A percentile compares a stretch with the other conserved stretches of the same genome.
Conservation (phyloP, 2,888 invertebrate genomes). For the Meiosimyza decipiens region DNA sequence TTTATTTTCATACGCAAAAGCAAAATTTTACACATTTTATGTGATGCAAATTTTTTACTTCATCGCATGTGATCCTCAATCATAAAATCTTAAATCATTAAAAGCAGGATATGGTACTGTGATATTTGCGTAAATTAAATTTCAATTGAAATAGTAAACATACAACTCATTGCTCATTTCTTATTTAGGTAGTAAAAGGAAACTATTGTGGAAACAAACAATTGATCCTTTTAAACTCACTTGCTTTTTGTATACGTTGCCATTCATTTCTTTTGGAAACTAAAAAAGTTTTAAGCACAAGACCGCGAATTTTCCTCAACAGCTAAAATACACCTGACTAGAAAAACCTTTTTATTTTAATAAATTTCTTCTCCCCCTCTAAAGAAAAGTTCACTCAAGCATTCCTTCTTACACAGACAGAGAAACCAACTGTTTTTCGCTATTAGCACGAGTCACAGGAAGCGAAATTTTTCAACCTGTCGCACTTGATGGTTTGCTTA, state of each 20-base stretch:
- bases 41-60: slow-evolving; percentile 27
- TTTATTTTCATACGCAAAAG: slow-evolving; percentile 17
- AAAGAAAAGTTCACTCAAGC: slow-evolving; percentile 17
- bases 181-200: slow-evolving; percentile 6
- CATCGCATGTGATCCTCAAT: background rate
- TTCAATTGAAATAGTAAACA: slow-evolving; percentile 19
- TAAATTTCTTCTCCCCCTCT: too few species aligned
- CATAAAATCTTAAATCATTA: background rate
- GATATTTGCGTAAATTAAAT: slow-evolving; percentile 3
- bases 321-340: slow-evolving; percentile 20
- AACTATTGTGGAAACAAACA: background rate
- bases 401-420: background rate
- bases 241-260: too few species aligned
- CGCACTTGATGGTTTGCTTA: background rate
- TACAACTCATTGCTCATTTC: slow-evolving; percentile 2
- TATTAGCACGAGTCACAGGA: too few species aligned
- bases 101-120: slow-evolving; percentile 2
- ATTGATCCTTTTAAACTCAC: too few species aligned
- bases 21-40: background rate
- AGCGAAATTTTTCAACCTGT: slow-evolving; percentile 13
- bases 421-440: background rate
- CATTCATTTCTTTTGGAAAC: background rate
- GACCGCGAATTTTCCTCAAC: slow-evolving; percentile 20
- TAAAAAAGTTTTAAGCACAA: background rate
- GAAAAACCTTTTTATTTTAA: background rate